These are phyloP conservation scores for Anthophora plumipes DNA, from an alignment of 2,888 invertebrate genomes.

Conservation along the genomic window DNA sequence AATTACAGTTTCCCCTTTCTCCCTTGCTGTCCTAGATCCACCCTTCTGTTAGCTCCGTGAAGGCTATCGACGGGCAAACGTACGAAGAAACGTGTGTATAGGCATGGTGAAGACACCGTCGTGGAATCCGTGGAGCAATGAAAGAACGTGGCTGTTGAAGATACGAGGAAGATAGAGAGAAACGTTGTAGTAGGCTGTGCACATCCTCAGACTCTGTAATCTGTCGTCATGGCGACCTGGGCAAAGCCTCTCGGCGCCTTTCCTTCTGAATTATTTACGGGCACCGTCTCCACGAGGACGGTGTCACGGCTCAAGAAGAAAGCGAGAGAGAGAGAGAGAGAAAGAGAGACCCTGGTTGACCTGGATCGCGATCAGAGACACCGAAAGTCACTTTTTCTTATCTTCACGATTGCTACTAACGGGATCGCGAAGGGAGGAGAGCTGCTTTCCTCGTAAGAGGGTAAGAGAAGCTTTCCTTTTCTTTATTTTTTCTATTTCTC, in stretches of 20 bases:
- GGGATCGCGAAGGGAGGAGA: constrained; percentile 26
- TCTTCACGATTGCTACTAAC: constrained; percentile 49
- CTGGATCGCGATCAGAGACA: constrained; percentile 72
- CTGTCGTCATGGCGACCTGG: constrained; percentile 79
- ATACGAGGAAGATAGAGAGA: constrained; percentile 37
- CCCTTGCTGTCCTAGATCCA: constrained; percentile 22
- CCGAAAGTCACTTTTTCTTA: constrained; percentile 67
- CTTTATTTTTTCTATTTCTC: constrained; percentile 59
- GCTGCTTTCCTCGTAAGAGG: neutral
- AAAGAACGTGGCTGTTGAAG: constrained; percentile 26
- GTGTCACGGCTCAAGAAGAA: constrained; percentile 69
- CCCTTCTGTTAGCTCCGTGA: neutral
- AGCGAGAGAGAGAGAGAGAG: too few relatives aligned
- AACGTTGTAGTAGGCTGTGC: constrained; percentile 61
- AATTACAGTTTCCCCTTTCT: constrained; percentile 17
- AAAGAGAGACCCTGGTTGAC: constrained; percentile 72
- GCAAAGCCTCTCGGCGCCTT: constrained; percentile 74
- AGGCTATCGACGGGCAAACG: constrained; percentile 21
- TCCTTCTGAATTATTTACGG: constrained; percentile 80
- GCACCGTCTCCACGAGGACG: constrained; percentile 69
- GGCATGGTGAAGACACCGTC: neutral
- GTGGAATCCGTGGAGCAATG: constrained; percentile 21
- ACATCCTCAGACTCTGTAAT: constrained; percentile 75
- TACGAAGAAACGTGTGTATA: constrained; percentile 14
- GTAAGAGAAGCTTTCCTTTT: constrained; percentile 48